phyloP scores from a whole-genome alignment of 2,113 vertebrate species.

The Nannospalax galili region DNA sequence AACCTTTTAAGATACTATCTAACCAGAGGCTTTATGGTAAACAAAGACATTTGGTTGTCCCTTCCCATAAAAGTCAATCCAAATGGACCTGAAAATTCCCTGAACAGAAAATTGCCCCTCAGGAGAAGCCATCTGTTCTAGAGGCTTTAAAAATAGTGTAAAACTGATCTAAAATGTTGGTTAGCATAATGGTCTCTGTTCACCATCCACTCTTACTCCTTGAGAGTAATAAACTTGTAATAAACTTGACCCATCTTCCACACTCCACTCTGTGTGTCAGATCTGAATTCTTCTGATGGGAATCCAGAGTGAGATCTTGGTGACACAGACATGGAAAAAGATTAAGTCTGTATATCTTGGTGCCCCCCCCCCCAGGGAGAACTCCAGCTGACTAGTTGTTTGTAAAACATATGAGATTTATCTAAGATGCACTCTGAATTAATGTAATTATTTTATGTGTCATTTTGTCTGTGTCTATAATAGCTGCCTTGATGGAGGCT shows the following conservation, averaged over 20 bases:
- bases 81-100: too few relatives aligned
- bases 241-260: not conserved
- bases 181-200: not conserved
- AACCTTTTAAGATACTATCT: not conserved
- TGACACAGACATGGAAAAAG: not conserved
- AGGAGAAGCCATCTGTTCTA: not conserved
- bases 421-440: not conserved
- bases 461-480: not conserved
- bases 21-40: not conserved
- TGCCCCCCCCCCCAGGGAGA: not conserved
- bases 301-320: not conserved
- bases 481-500: not conserved
- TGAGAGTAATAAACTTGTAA: not conserved
- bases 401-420: not conserved
- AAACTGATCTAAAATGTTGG: not conserved
- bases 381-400: not conserved
- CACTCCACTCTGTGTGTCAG: too few relatives aligned
- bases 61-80: not conserved
- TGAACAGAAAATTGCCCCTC: not conserved
- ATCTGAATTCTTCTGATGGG: not conserved
- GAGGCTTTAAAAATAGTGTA: not conserved
- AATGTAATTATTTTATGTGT: not conserved
- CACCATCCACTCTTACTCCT: not conserved
- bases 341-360: not conserved
- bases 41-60: too few relatives aligned